Evolutionary conservation across 2,888 invertebrate species (phyloP), one percentile per base, ranked within the genome.

Genomic region (Cataglyphis albicans): DNA sequence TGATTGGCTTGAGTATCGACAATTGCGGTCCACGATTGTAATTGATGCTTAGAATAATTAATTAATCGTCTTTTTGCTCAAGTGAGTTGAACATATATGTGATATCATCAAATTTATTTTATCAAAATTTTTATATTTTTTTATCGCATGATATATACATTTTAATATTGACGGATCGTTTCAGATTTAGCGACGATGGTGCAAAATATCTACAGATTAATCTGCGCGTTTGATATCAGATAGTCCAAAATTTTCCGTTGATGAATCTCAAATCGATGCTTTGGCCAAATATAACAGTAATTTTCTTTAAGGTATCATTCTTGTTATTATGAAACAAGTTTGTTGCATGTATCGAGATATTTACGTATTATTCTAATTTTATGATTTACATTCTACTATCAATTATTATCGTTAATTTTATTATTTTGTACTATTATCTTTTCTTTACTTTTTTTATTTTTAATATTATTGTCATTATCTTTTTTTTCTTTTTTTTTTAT

Each of bases 161-260:
- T 15, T 44, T 44, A 63, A 12, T 18, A 2, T 74, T 21, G 18
- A 32, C 25, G 35, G 35, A 63, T 74, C 15, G 10, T 74, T 32
- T 41, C 9, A 32, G 7, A 12, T 35, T 32, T 52, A 35, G 10
- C 12, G 25, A 32, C 25, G 5, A 21, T n/a, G n/a, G 7, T 32
- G 29, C 35, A 15, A 55, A 72, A 12, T 21, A 9, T 41, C 25
- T 32, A 1, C 25, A 12, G 35, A 65, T 65, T 52, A 65, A 57
- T 76, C 55, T 38, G 21, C n/a, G 29, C n/a, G 12, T 6, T 35
- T 63, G 29, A 65, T 76, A 76, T 64, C 29, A 65, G 65, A 65
- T 55, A 65, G 41, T n/a, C n/a, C n/a, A 57, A 55, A 76, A 76
- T 76, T 67, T 67, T 76, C 55, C 41, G 6, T 15, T 76, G 55